These are phyloP conservation scores for Baccha elongata DNA, from an alignment of 2,888 invertebrate species.

Conservation along the genomic window DNA sequence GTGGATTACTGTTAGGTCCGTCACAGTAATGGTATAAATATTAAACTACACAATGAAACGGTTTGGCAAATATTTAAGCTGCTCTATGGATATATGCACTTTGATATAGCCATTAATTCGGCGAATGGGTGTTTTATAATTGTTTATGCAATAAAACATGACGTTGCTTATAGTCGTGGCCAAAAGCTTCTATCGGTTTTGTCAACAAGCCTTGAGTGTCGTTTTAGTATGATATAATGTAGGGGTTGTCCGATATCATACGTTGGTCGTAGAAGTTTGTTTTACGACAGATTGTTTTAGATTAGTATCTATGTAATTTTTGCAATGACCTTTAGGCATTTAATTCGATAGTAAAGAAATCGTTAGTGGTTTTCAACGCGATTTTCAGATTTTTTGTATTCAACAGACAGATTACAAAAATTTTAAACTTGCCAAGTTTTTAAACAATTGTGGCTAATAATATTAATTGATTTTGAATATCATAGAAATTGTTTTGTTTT, in stretches of 20 bases:
- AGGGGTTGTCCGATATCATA: background rate
- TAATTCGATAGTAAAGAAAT: background rate
- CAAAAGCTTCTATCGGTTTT: constrained; percentile 24
- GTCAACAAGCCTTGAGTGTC: constrained; percentile 15
- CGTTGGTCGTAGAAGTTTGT: background rate
- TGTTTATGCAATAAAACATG: constrained; percentile 18
- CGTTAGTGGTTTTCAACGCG: background rate
- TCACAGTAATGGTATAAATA: background rate
- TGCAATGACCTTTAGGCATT: background rate
- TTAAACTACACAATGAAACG: constrained; percentile 2
- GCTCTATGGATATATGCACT: background rate
- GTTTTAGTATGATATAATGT: background rate
- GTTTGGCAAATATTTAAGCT: constrained; percentile 62
- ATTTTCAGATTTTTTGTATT: too few species aligned
- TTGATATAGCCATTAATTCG: constrained; percentile 44
- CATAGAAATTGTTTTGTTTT: too few species aligned
- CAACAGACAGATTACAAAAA: too few species aligned
- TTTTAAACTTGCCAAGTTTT: too few species aligned
- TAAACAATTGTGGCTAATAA: too few species aligned
- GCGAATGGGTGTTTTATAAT: constrained; percentile 47
- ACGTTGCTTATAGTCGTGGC: background rate
- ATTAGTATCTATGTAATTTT: background rate
- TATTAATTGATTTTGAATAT: too few species aligned
- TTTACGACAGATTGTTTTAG: background rate
- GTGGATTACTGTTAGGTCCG: constrained; percentile 35